Conservation (phyloP, 2,888 invertebrate species). For the Thelaira solivaga region DNA sequence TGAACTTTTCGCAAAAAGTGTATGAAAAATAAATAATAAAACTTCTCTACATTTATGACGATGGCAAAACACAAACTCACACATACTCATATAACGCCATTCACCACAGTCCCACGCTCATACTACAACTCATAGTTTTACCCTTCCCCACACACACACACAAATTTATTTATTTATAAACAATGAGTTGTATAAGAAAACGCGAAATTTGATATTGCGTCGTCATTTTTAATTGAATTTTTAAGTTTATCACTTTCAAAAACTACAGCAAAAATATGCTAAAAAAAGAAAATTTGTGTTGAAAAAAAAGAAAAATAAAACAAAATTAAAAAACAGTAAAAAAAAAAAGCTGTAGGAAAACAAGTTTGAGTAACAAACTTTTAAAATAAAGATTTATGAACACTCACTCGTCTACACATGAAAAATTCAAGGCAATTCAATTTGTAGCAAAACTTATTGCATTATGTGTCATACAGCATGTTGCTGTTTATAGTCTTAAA, state of each 20-base stretch:
- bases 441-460: slow-evolving; percentile 10
- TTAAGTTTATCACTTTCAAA: slow-evolving; percentile 58
- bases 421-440: slow-evolving; percentile 31
- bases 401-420: too few species aligned
- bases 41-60: slow-evolving; percentile 44
- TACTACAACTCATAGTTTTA: too few species aligned
- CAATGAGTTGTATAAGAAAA: slow-evolving; percentile 5
- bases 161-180: neutral
- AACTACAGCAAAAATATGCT: slow-evolving; percentile 25
- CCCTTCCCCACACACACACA: neutral
- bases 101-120: too few species aligned
- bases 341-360: too few species aligned
- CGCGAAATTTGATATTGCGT: slow-evolving; percentile 53
- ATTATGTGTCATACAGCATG: neutral
- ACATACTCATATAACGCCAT: too few species aligned
- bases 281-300: neutral
- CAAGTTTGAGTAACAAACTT: slow-evolving; percentile 30
- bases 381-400: slow-evolving; percentile 40
- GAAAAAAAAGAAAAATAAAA: neutral
- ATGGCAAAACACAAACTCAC: neutral
- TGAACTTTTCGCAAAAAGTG: slow-evolving; percentile 50
- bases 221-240: slow-evolving; percentile 62
- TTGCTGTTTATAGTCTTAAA: neutral
- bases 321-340: too few species aligned
- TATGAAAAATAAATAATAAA: slow-evolving; percentile 37